Conservation (phyloP, 2,113 vertebrate species). For the Saccopteryx leptura region DNA sequence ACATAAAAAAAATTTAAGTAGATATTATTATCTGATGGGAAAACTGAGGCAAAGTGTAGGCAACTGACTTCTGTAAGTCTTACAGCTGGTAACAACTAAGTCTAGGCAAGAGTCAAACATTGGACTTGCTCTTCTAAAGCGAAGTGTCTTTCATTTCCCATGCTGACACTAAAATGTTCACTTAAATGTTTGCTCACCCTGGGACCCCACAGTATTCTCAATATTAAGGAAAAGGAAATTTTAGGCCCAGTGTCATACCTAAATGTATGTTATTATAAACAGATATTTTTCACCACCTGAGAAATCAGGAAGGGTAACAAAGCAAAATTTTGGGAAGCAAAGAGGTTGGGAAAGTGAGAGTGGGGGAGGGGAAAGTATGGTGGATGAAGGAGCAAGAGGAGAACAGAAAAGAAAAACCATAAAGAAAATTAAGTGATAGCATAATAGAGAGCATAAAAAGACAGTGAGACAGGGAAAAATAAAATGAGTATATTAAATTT, state of each 20-base stretch:
- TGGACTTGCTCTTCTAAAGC: not conserved
- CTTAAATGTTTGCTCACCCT: not conserved
- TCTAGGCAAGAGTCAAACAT: not conserved
- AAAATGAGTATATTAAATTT: slow-evolving; percentile 50
- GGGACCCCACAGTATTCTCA: not conserved
- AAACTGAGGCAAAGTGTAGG: not conserved
- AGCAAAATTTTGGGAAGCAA: not conserved
- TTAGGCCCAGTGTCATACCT: not conserved
- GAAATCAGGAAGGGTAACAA: not conserved
- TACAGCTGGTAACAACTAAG: not conserved
- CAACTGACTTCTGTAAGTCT: not conserved
- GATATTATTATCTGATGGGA: not conserved
- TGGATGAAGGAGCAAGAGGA: not conserved
- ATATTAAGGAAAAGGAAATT: not conserved
- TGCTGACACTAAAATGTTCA: not conserved
- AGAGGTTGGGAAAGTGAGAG: not conserved
- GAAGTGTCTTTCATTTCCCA: not conserved
- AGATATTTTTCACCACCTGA: not conserved
- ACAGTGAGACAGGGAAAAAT: slow-evolving; percentile 68
- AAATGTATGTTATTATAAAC: not conserved
- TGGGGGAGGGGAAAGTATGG: not conserved
- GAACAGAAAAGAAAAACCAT: not conserved
- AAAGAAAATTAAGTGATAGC: not conserved
- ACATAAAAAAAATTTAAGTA: not conserved
- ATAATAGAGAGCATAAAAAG: slow-evolving; percentile 70